Evolutionary conservation across 1,140 invertebrate genomes (phyloP).

Genomic region (Caenorhabditis briggsae): DNA sequence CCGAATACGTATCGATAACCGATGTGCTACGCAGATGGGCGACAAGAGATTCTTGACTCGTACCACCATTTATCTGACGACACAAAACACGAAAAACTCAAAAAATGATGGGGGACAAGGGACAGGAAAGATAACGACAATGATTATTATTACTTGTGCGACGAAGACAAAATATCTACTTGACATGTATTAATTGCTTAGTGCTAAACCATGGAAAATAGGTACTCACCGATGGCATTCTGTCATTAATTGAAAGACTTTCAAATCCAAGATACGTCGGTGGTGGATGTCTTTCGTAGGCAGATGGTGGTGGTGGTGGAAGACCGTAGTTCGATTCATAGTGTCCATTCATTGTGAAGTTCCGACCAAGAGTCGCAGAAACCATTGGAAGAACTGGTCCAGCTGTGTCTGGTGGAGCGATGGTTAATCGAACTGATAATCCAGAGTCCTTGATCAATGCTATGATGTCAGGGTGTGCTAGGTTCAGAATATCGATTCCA

Average conservation of each 20-base stretch:
- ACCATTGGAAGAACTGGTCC: constrained; percentile 49
- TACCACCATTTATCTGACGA: constrained; percentile 46
- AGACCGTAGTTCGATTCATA: constrained; percentile 43
- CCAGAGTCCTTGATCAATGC: constrained; percentile 73
- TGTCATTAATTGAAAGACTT: constrained; percentile 26
- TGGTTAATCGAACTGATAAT: constrained; percentile 71
- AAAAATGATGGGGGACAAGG: constrained; percentile 15
- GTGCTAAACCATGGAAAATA: neutral
- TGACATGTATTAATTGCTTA: constrained; percentile 23
- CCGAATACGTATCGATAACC: constrained; percentile 53
- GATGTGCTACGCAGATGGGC: constrained; percentile 34
- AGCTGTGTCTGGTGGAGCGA: constrained; percentile 69
- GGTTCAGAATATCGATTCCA: constrained; percentile 88
- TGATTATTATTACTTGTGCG: constrained; percentile 21
- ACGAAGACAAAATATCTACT: constrained; percentile 1
- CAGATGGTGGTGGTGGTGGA: constrained; percentile 33
- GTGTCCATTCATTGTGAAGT: constrained; percentile 49
- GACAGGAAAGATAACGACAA: neutral
- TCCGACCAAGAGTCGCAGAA: constrained; percentile 18
- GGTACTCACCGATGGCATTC: constrained; percentile 44
- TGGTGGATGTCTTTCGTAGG: constrained; percentile 23
- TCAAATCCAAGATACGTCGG: constrained; percentile 32
- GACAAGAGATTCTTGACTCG: constrained; percentile 50
- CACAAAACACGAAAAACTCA: constrained; percentile 49
- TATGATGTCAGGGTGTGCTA: constrained; percentile 89